A percentile compares a stretch with the other conserved stretches of the same genome.
Conservation (phyloP, 2,113 vertebrate genomes). For the Trogon melanurus region DNA sequence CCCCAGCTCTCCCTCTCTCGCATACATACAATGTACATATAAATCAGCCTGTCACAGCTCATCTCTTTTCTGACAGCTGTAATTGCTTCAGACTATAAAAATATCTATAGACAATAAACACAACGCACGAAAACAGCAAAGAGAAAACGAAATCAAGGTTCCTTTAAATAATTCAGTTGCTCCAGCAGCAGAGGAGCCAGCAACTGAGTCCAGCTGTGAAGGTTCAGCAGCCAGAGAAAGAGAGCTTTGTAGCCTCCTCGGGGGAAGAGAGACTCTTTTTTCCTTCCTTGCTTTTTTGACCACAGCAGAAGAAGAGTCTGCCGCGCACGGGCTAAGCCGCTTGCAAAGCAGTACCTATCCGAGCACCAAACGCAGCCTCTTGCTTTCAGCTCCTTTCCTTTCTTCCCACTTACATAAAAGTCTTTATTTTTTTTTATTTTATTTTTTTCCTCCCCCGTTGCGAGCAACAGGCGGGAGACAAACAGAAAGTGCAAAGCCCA, state of each 20-base stretch:
- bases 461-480: not conserved
- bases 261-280: constrained; percentile 48
- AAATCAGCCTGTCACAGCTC: constrained; percentile 81
- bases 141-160: constrained; percentile 67
- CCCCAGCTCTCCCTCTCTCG: constrained; percentile 16
- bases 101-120: constrained; percentile 81
- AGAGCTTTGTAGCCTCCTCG: constrained; percentile 42
- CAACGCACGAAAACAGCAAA: constrained; percentile 25
- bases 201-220: constrained; percentile 41
- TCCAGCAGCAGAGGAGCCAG: constrained; percentile 37
- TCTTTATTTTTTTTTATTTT: not conserved
- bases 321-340: not conserved
- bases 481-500: not conserved
- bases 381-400: constrained; percentile 25
- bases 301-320: not conserved
- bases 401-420: constrained; percentile 20
- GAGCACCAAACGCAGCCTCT: not conserved
- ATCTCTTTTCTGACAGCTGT: constrained; percentile 77
- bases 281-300: constrained; percentile 20
- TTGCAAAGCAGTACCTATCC: not conserved
- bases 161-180: constrained; percentile 66
- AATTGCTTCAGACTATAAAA: constrained; percentile 84
- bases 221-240: constrained; percentile 23
- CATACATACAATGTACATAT: constrained; percentile 69
- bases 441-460: not conserved